Evolutionary conservation across 1,140 invertebrate genomes (phyloP), one percentile per base, ranked within the genome.

Genomic region (Melanaphis sacchari): DNA sequence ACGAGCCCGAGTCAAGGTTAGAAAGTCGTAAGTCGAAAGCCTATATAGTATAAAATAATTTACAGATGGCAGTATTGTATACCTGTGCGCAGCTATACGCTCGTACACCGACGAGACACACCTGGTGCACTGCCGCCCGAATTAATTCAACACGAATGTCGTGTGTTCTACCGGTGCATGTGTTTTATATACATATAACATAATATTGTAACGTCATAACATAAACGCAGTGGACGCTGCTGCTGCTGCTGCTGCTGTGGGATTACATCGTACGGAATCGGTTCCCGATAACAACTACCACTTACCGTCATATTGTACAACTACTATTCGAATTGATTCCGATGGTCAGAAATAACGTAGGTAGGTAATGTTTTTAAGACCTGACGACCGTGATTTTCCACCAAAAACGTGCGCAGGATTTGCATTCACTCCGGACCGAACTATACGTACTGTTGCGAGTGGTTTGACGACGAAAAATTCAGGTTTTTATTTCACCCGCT

Each of bases 1-100:
- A 22, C 59, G 24, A 21, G 59, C 52, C 24, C 40, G 66, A 82
- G 66, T 92, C 90, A 92, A 92, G 90, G 90, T 92, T 92, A 92
- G 90, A 92, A 92, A 92, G 90, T 92, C 59, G 22, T 82, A 36
- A 49, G 89, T 90, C 38, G n/a, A 43, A 22, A 76, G 21, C 36
- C 31, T 36, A 18, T 66, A 18, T 2, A 9, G 31, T 59, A 11
- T 59, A 31, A 66, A 15, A 76, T 76, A n/a, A n/a, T 66, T 15
- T 26, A 36, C 59, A 76, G 59, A 15, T 36, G 36, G 59, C n/a
- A 18, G 54, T 66, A 31, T 31, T 26, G 31, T 31, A 59, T 66
- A 66, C 31, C 26, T 31, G 59, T 11, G 22, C 49, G 7, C 26
- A 59, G 24, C 24, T 26, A 15, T 54, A 26, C 22, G 52, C 22